Evolutionary conservation across 2,888 invertebrate species (phyloP).

Genomic region (Deroplatys truncata): DNA sequence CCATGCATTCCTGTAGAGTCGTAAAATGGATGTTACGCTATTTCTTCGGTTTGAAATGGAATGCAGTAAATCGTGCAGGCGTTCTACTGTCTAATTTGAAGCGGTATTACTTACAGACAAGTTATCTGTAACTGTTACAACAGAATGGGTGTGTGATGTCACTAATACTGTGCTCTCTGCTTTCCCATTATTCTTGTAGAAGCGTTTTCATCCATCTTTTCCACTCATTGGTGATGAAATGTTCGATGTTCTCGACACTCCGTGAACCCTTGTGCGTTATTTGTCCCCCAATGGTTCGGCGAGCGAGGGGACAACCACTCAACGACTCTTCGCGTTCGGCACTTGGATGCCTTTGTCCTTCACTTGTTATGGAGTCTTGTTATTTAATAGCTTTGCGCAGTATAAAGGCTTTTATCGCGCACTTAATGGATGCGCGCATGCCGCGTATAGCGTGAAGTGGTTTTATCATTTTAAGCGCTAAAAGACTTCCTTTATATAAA

Average conservation of each 20-base stretch:
- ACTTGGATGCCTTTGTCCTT: not conserved
- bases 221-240: not conserved
- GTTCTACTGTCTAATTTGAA: not conserved
- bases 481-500: not conserved
- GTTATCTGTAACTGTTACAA: not conserved
- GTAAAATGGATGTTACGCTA: too few species aligned
- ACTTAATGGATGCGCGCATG: not conserved
- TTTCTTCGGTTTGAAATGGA: not conserved
- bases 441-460: not conserved
- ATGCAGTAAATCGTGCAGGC: not conserved
- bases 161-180: not conserved
- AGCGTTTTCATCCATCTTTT: not conserved
- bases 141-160: not conserved
- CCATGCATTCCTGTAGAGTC: too few species aligned
- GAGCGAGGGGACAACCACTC: too few species aligned
- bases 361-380: not conserved
- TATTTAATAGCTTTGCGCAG: not conserved
- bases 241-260: too few species aligned
- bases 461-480: not conserved
- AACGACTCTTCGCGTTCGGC: too few species aligned
- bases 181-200: not conserved
- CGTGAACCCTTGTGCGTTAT: not conserved
- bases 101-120: not conserved
- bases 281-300: not conserved
- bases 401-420: not conserved